These are phyloP conservation scores for Caenorhabditis plicata DNA, from an alignment of 2,888 invertebrate species.

Conservation along the genomic window DNA sequence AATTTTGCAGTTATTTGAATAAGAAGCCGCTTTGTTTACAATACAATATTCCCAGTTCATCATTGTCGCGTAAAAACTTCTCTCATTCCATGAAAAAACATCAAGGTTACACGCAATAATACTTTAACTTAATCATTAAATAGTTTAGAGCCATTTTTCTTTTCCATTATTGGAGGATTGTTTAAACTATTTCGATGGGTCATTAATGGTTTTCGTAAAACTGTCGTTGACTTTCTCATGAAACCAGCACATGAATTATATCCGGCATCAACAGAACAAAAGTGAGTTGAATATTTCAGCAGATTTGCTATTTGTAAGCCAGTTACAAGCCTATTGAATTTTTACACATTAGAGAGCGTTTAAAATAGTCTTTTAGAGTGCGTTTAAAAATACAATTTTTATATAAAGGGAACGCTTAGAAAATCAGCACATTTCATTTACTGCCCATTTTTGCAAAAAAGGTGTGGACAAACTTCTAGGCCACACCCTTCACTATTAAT, in stretches of 20 bases:
- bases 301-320: conserved; percentile 1
- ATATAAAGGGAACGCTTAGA: no score
- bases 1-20: conserved; percentile 40
- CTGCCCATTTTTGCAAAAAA: no score
- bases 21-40: conserved; percentile 57
- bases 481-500: no score
- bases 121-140: no score
- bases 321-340: conserved; percentile 9
- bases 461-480: no score
- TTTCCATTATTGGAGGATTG: conserved; percentile 31
- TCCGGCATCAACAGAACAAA: conserved; percentile 15
- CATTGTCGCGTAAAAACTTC: conserved; percentile 13
- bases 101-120: conserved; percentile 26
- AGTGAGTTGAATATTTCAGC: conserved; percentile 6
- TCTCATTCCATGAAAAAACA: conserved; percentile 22
- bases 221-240: conserved; percentile 46
- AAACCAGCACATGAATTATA: conserved; percentile 49
- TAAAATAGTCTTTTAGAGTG: no score
- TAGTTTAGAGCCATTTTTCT: conserved; percentile 37
- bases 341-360: neutral
- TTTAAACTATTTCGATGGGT: conserved; percentile 34
- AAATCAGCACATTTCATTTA: no score
- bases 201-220: conserved; percentile 27
- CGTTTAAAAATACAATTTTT: no score
- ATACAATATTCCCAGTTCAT: conserved; percentile 42